Conservation (phyloP, 2,888 invertebrate genomes). For the Coelopa pilipes region DNA sequence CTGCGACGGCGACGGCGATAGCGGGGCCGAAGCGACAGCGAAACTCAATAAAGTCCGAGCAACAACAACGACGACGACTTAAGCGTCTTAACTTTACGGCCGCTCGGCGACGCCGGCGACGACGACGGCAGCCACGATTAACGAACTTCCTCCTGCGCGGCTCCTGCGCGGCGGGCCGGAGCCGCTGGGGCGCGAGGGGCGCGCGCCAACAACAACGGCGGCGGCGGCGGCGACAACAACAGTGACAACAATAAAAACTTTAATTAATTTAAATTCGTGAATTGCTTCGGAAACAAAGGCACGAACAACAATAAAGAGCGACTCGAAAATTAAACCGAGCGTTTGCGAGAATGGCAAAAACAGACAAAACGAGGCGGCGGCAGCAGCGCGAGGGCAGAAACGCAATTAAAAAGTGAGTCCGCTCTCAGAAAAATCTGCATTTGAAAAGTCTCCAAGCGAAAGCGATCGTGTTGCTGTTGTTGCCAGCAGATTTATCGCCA, state of each 20-base stretch:
- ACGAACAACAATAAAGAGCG: neutral
- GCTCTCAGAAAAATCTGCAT: no score
- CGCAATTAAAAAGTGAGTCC: no score
- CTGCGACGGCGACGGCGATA: neutral
- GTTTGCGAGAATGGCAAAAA: no score
- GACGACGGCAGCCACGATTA: no score
- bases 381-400: no score
- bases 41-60: neutral
- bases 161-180: neutral
- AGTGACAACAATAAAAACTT: neutral
- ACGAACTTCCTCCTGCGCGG: no score
- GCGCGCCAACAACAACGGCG: neutral
- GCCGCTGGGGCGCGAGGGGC: neutral
- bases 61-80: conserved; percentile 16
- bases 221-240: neutral
- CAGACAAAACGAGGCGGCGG: no score
- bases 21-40: neutral
- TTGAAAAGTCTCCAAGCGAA: no score
- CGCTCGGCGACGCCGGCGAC: no score
- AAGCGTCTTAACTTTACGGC: conserved; percentile 6
- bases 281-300: conserved; percentile 1
- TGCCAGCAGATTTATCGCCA: no score
- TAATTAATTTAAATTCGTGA: conserved; percentile 23
- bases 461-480: no score
- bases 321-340: no score